Conservation (phyloP, 2,113 vertebrate genomes). For the Limanda limanda region DNA sequence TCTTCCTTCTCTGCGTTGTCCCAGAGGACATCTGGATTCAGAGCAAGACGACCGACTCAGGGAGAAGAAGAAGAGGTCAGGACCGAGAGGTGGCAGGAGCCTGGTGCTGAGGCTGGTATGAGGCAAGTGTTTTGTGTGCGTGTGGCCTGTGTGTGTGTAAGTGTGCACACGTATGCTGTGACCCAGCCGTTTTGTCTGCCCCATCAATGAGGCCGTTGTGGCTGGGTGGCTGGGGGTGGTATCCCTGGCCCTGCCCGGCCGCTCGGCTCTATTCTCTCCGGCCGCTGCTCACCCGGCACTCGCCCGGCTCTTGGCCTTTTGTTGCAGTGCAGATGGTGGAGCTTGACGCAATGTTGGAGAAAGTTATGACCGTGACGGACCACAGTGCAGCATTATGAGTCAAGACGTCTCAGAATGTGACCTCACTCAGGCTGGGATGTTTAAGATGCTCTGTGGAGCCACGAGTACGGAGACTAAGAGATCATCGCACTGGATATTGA, state of each 20-base stretch:
- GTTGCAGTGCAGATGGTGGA: constrained; percentile 64
- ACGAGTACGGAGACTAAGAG: too few relatives aligned
- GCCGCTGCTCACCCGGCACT: constrained; percentile 56
- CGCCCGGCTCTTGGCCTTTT: constrained; percentile 61
- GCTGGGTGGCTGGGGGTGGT: constrained; percentile 46
- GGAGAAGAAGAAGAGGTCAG: constrained; percentile 41
- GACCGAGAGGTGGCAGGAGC: constrained; percentile 66
- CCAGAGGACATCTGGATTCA: constrained; percentile 40
- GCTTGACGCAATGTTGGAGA: constrained; percentile 54
- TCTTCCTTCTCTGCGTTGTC: constrained; percentile 25
- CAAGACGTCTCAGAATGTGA: constrained; percentile 23
- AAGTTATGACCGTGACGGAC: constrained; percentile 32
- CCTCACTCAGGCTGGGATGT: neutral
- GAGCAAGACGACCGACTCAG: constrained; percentile 33
- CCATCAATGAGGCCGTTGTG: constrained; percentile 74
- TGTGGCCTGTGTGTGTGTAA: constrained; percentile 28
- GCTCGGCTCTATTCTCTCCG: constrained; percentile 42
- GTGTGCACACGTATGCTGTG: constrained; percentile 66
- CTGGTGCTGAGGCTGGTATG: constrained; percentile 81
- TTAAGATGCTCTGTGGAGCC: neutral
- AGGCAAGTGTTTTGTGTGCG: constrained; percentile 78
- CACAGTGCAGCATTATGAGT: constrained; percentile 34
- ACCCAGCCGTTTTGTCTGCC: constrained; percentile 69
- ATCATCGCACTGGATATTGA: too few relatives aligned
- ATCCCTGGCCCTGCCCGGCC: constrained; percentile 62